Base-by-base conservation (phyloP, 2,113 vertebrate species). In the Butastur rufipennis region DNA sequence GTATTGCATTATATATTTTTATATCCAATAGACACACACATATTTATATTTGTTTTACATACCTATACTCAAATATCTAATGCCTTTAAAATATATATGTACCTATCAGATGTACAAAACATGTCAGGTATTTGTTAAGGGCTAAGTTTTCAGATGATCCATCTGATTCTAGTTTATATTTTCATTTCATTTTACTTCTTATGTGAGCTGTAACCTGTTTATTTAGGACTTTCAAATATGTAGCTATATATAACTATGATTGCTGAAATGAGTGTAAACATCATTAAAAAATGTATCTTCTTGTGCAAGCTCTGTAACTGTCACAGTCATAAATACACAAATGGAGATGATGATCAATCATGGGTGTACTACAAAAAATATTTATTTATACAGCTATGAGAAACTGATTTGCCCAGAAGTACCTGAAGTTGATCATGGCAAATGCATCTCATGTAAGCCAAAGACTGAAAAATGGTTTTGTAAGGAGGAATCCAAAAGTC, bases 211-310 rank as follows among this genome's bases (percentile, higher is more conserved):
- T 23, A 84, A 81, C 52, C 40, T 95, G 70, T 89, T 95, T 94
- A 91, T 93, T 95, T 87, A 87, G 58, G 48, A 72, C 81, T 84
- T 96, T 90, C 75, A 88, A 88, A 86, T 86, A 56, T 6, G 59
- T 63, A 68, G 32, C 91, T 96, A 95, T 91, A 92, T 87, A 89
- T 94, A 95, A 86, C 66, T 42, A 8, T 78, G 85, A 92, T 83
- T 70, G 86, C 73, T 87, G 73, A 95, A 96, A 81, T 89, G 61
- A 89, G 40, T 93, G 81, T 91, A 97, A 95, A 92, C 81, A 91
- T 74, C 77, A 91, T 75, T 94, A 19, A 94, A 91, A 93, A 93
- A 86, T 75, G 22, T 55, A 74, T 93, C 61, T 79, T 81, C 78
- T 87, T 87, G 74, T 89, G 86, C 50, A 65, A 89, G 83, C 48